These are phyloP conservation scores for Ethmia dodecea DNA, from an alignment of 2,888 invertebrate species.

Conservation along the genomic window DNA sequence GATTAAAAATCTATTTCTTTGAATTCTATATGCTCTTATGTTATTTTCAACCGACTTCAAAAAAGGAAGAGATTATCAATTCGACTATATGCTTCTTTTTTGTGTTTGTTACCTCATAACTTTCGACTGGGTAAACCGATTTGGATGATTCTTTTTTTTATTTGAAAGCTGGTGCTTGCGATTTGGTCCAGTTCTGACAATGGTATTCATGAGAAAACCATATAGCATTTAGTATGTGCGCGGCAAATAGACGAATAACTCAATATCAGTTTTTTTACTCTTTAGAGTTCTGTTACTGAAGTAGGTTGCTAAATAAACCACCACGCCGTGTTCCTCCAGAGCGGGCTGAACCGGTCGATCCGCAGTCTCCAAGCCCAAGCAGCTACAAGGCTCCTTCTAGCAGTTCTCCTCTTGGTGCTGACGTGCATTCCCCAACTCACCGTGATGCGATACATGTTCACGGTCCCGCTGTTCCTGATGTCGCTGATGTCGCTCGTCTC, in stretches of 20 bases:
- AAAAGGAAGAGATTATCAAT: no score
- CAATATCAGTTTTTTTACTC: no score
- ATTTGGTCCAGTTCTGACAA: no score
- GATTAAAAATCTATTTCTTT: background rate
- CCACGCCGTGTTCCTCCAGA: constrained; percentile 28
- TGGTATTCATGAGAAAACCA: no score
- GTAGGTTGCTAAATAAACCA: background rate
- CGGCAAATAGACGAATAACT: no score
- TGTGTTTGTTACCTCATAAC: no score
- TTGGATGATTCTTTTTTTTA: no score
- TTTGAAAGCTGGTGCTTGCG: no score
- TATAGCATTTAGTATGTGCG: no score
- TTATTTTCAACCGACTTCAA: background rate
- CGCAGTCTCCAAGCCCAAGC: constrained; percentile 46
- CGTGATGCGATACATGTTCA: constrained; percentile 39
- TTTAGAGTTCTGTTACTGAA: no score
- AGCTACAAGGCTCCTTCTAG: constrained; percentile 37
- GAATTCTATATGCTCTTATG: background rate
- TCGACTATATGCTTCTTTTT: no score
- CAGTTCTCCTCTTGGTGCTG: constrained; percentile 20
- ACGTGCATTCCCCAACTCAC: constrained; percentile 26
- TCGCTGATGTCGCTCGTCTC: constrained; percentile 28
- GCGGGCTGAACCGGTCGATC: constrained; percentile 45
- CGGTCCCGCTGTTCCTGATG: constrained; percentile 40
- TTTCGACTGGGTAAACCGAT: no score